phyloP scores from a whole-genome alignment of 2,113 vertebrate species.

The Peromyscus polionotus region DNA sequence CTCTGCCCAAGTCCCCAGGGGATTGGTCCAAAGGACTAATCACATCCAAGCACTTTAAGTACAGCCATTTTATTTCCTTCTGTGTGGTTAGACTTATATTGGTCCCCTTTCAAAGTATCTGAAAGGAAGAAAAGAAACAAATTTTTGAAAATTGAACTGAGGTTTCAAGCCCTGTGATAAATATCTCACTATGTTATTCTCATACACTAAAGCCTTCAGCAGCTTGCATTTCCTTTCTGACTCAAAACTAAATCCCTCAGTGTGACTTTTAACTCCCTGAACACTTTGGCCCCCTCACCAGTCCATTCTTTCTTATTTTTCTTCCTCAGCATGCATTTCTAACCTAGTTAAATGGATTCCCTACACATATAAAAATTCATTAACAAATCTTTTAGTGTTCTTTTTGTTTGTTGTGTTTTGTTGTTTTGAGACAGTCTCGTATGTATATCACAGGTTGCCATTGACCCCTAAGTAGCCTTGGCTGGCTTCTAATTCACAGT shows the following conservation, averaged over 20 bases:
- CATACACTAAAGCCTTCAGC: conserved; percentile 57
- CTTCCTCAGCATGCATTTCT: neutral
- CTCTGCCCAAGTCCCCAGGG: conserved; percentile 26
- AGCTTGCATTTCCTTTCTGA: conserved; percentile 33
- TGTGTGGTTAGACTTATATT: conserved; percentile 63
- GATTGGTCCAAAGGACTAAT: conserved; percentile 46
- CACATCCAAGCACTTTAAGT: conserved; percentile 66
- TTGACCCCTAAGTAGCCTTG: neutral
- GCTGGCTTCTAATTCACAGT: neutral
- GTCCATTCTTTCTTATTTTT: neutral
- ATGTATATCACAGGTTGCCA: neutral
- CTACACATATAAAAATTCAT: neutral
- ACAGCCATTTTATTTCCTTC: conserved; percentile 69
- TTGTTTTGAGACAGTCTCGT: neutral
- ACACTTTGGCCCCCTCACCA: neutral
- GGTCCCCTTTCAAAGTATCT: conserved; percentile 48
- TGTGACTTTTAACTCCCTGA: conserved; percentile 31
- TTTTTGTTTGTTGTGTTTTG: neutral
- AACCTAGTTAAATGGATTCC: conserved; percentile 23
- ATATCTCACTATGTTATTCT: conserved; percentile 55
- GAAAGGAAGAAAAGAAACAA: conserved; percentile 72
- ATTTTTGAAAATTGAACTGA: conserved; percentile 66
- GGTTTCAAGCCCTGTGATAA: conserved; percentile 63
- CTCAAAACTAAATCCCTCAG: conserved; percentile 54
- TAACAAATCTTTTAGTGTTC: neutral